phyloP scores from a whole-genome alignment of 2,113 vertebrate species.

The Panthera tigris region DNA sequence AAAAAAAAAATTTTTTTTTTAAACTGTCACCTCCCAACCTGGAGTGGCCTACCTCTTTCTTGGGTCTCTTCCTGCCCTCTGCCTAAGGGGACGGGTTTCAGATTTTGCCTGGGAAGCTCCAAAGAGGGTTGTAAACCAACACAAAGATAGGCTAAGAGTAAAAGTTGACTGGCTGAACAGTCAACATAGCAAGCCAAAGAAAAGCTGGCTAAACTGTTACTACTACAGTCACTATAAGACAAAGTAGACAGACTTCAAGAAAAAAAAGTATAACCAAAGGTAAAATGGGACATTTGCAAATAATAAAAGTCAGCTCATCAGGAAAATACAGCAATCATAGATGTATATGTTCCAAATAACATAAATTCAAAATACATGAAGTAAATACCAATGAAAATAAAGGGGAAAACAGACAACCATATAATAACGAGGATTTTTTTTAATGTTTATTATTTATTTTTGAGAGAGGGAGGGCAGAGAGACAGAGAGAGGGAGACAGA shows the following conservation, averaged over 20 bases:
- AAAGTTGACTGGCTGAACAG: not conserved
- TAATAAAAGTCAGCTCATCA: not conserved
- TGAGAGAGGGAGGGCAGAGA: too few relatives aligned
- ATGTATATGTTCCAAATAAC: not conserved
- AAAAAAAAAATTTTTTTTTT: too few relatives aligned
- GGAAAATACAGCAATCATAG: not conserved
- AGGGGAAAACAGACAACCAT: not conserved
- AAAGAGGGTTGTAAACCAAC: not conserved
- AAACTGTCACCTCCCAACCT: not conserved
- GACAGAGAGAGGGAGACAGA: too few relatives aligned
- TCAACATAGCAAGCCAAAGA: not conserved
- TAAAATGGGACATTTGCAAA: not conserved
- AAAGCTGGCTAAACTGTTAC: not conserved
- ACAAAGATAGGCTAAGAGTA: not conserved
- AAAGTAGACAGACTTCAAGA: not conserved
- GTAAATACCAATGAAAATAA: not conserved
- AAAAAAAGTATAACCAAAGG: not conserved
- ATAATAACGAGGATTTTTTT: not conserved
- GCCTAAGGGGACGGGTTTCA: not conserved
- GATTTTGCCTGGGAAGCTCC: not conserved
- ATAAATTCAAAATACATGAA: not conserved
- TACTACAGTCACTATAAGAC: not conserved
- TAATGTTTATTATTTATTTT: too few relatives aligned
- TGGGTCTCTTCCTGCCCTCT: not conserved
- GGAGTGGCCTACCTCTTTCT: not conserved